Percentiles rank a stretch among this genome's conserved stretches.
phyloP scores from a whole-genome alignment of 2,888 invertebrate species.

The Alloplasta piceator region DNA sequence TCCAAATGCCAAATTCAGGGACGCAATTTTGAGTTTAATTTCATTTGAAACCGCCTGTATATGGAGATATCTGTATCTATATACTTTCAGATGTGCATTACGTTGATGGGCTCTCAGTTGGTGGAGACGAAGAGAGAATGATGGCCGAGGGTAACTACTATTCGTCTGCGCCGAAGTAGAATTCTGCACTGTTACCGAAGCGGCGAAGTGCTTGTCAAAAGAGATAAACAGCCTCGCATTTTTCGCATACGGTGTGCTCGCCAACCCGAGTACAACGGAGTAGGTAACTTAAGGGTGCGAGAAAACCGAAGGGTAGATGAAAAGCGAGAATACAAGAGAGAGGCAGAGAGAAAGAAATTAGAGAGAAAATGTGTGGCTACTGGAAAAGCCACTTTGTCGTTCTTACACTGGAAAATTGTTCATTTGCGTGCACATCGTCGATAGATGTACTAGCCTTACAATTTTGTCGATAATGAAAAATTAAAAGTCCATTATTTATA shows the following conservation, averaged over 20 bases:
- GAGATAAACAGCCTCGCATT: constrained; percentile 69
- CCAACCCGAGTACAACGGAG: constrained; percentile 38
- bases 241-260: constrained; percentile 59
- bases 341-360: neutral
- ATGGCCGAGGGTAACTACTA: constrained; percentile 60
- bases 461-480: neutral
- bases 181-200: constrained; percentile 30
- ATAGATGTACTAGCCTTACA: neutral
- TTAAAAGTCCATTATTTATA: too few species aligned
- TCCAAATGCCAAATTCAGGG: too few species aligned
- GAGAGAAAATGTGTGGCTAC: neutral
- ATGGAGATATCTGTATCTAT: too few species aligned
- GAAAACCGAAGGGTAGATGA: constrained; percentile 35
- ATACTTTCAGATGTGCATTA: neutral
- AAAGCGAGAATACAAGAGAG: constrained; percentile 9
- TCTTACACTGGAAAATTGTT: constrained; percentile 36
- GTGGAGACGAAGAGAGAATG: constrained; percentile 17
- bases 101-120: neutral
- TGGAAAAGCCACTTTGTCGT: constrained; percentile 25
- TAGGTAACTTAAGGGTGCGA: constrained; percentile 43
- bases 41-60: too few species aligned
- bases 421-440: neutral
- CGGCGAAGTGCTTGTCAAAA: constrained; percentile 68
- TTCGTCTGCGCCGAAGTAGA: constrained; percentile 53
- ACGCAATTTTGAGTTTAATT: too few species aligned